Base-by-base conservation (phyloP, 2,888 invertebrate genomes). In the Orthosia incerta region DNA sequence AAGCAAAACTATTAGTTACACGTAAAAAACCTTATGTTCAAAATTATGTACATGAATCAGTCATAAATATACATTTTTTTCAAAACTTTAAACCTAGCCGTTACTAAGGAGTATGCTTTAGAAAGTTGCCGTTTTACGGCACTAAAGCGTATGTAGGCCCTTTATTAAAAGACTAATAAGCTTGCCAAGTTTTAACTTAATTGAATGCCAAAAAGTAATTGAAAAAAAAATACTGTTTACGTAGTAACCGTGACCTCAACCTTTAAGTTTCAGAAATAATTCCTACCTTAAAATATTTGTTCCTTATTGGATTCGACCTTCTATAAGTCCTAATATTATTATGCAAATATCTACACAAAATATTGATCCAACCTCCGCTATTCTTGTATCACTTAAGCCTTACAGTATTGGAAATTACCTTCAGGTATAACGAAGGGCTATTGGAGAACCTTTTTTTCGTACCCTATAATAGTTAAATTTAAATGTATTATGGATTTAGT, bases 401-500 rank as follows among this genome's bases (percentile, higher is more conserved):
- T 2, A 39, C 11, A 18, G 4, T 46, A 45, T 26, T 12, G 11
- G 16, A 48, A 74, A 74, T 59, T 50, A 61, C 51, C 57, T 57
- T 13, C 16, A 18, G 26, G 16, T 66, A 39, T 76, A 62, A 75
- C 50, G 71, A 55, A 20, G 50, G 26, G 55, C 31, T 71, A 57
- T 71, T 16, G 71, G 26, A 23, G 65, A 56, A 26, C 50, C 53
- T 23, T 56, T 65, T 69, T 82, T 71, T 60, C 48, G 18, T 26
- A 55, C 4, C 60, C 53, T 39, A 39, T 64, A 66, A 57, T 71
- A 64, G 53, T 69, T 53, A 9, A 57, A 67, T 83, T 78, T 65
- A 78, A 82, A 79, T 78, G 61, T 82, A 80, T 65, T 16, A 45
- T 15, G 45, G 45, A 68, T 78, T 78, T 57, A 23, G 45, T 45